These are phyloP conservation scores for Lathronympha strigana DNA, from an alignment of 2,888 invertebrate genomes.

Conservation along the genomic window DNA sequence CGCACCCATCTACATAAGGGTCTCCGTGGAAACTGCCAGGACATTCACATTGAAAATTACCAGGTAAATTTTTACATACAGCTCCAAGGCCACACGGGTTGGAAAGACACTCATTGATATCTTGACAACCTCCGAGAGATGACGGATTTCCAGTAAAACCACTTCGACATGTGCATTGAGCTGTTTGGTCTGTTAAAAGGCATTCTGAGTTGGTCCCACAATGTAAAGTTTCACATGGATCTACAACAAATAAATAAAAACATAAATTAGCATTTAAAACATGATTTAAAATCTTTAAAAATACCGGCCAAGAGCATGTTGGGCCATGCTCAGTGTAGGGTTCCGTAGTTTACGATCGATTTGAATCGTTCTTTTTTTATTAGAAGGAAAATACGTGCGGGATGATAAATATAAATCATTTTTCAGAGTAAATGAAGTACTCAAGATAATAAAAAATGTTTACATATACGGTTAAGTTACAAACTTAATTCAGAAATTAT, in stretches of 20 bases:
- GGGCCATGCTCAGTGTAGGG: no score
- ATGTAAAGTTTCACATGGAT: conserved; percentile 94
- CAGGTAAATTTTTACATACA: conserved; percentile 94
- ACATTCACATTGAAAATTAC: conserved; percentile 94
- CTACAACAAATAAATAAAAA: conserved; percentile 71
- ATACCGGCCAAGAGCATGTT: no score
- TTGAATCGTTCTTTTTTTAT: no score
- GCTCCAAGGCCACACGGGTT: conserved; percentile 94
- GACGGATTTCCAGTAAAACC: conserved; percentile 91
- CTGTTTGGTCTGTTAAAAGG: conserved; percentile 91
- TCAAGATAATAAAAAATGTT: no score
- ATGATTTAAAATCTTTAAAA: no score
- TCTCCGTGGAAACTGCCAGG: conserved; percentile 92
- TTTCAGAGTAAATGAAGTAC: no score
- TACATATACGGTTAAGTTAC: no score
- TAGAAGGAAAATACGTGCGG: no score
- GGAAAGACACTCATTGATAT: conserved; percentile 93
- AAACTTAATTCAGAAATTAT: no score
- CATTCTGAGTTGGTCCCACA: conserved; percentile 96
- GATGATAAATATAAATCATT: no score
- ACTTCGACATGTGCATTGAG: conserved; percentile 92
- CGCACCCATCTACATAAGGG: conserved; percentile 91
- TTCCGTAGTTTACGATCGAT: no score
- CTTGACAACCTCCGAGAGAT: conserved; percentile 89
- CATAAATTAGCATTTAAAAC: background rate